These are phyloP conservation scores for Coilia nasus DNA, from an alignment of 2,797 vertebrate species.

Conservation along the genomic window DNA sequence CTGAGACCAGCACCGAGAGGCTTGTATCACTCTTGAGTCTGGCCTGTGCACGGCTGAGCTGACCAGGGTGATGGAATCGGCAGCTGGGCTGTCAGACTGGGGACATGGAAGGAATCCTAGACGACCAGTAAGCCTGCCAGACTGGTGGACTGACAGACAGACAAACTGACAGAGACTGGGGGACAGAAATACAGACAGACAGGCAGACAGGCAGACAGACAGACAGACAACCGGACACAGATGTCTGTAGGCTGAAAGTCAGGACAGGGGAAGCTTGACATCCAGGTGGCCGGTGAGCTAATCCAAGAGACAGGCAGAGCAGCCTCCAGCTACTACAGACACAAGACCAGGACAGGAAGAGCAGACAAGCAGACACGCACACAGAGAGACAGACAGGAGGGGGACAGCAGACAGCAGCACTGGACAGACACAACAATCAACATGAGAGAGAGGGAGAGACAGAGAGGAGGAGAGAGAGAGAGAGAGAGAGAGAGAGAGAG, in stretches of 20 bases:
- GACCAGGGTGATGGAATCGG: background rate
- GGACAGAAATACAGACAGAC: too few species aligned
- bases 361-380: background rate
- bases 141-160: background rate
- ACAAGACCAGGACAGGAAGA: background rate
- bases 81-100: background rate
- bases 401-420: too few species aligned
- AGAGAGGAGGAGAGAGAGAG: too few species aligned
- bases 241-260: too few species aligned
- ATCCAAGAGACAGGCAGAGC: background rate
- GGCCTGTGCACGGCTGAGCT: background rate
- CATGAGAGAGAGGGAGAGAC: background rate
- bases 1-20: too few species aligned
- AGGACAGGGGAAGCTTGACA: background rate
- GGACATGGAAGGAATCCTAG: slow-evolving; percentile 4
- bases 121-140: background rate
- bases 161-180: background rate
- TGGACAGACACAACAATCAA: background rate
- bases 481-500: background rate
- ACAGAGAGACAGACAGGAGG: background rate
- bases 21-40: too few species aligned
- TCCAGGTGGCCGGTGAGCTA: background rate
- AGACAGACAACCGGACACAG: background rate
- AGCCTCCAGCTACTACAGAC: too few species aligned
- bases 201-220: background rate